phyloP scores from a whole-genome alignment of 2,113 vertebrate genomes.

The Dryoscopus gambensis region DNA sequence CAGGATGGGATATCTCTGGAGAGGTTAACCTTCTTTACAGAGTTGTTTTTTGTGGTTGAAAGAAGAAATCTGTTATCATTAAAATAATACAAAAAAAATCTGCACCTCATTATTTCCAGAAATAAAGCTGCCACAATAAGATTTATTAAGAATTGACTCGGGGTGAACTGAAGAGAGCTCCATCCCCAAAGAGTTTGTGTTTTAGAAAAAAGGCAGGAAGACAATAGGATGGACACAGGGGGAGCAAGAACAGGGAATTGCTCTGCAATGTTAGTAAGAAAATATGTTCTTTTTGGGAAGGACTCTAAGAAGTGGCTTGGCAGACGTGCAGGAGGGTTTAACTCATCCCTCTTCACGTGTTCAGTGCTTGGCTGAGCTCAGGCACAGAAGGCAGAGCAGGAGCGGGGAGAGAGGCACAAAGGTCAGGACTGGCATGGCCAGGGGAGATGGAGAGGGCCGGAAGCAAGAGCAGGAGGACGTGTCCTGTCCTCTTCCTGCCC shows the following conservation, averaged over 20 bases:
- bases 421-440: neutral
- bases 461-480: fast-evolving
- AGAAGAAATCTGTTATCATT: constrained; percentile 28
- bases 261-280: neutral
- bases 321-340: neutral
- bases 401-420: neutral
- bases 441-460: no score
- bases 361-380: neutral
- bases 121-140: neutral
- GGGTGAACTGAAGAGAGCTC: neutral
- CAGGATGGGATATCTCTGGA: constrained; percentile 20
- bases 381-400: neutral
- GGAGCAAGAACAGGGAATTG: neutral
- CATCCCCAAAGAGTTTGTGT: neutral
- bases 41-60: constrained; percentile 2
- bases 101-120: constrained; percentile 20
- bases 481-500: neutral
- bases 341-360: neutral
- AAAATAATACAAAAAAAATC: neutral
- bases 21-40: constrained; percentile 8
- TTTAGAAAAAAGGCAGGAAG: neutral
- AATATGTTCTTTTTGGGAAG: neutral
- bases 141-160: neutral
- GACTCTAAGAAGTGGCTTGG: neutral
- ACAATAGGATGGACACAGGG: constrained; percentile 4